Base-by-base conservation (phyloP, 2,888 invertebrate species). In the Clusia tigrina region DNA sequence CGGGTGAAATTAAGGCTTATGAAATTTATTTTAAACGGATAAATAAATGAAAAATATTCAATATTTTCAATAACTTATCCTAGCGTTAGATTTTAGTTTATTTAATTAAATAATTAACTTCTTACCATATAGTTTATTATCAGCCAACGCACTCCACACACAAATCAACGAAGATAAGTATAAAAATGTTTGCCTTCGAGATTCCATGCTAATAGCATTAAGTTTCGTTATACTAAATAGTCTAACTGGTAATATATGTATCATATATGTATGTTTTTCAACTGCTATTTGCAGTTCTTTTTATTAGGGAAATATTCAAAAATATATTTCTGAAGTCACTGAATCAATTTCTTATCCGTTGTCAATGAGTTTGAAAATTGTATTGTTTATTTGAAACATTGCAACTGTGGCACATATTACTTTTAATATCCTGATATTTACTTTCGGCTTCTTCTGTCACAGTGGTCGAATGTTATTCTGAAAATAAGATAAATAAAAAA, bases 331-430 rank as follows among this genome's bases (percentile, higher is more conserved):
- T 51, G 55, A 32, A 46, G 54, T 64, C 58, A 62, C 42, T 60
- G 32, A 9, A 9, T 32, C 42, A 17, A 17, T 22, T 48, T 9
- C 32, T 77, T 74, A 78, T 71, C 77, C 77, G 70, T 76, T 76
- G 69, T 78, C 77, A 71, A 78, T 77, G 51, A 76, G 71, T 69
- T 73, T 76, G 46, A 69, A 69, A 56, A 70, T 69, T 69, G 71
- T 74, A 65, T 67, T 72, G 67, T 71, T 76, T 73, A 76, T 70
- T 71, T 73, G 68, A 66, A 75, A 70, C 78, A 77, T 76, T 68
- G 70, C 74, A 73, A 69, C 69, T 65, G 9, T 5, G 56, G 65
- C 73, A 72, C 72, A 67, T n/a, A n/a, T n/a, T n/a, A n/a, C n/a
- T n/a, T n/a, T n/a, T n/a, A n/a, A n/a, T n/a, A n/a, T n/a, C n/a